These are phyloP conservation scores for Triplophysa dalaica DNA, from an alignment of 2,113 vertebrate species.

Conservation along the genomic window DNA sequence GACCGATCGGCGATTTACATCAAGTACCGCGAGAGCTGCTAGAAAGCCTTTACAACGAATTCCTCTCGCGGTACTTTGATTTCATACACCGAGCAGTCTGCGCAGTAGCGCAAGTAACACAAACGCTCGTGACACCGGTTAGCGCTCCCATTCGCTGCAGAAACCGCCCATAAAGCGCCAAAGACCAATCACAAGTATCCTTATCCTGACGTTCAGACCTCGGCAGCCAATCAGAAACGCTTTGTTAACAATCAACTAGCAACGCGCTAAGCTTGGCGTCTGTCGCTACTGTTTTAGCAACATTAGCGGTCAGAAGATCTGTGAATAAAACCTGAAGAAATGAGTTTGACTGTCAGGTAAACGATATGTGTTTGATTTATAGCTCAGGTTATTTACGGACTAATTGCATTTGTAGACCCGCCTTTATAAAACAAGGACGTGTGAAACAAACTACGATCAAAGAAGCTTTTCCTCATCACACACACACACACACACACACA, in stretches of 20 bases:
- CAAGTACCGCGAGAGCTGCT: too few relatives aligned
- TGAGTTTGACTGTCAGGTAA: slow-evolving; percentile 72
- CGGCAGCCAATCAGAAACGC: slow-evolving; percentile 3
- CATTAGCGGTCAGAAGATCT: neutral
- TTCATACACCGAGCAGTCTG: too few relatives aligned
- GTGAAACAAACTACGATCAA: too few relatives aligned
- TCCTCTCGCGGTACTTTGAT: too few relatives aligned
- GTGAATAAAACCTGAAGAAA: slow-evolving; percentile 22
- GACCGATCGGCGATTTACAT: too few relatives aligned
- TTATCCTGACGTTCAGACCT: neutral
- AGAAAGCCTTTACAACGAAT: too few relatives aligned
- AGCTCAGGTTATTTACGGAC: neutral
- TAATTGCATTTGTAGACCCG: neutral
- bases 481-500: too few relatives aligned
- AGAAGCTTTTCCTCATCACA: too few relatives aligned
- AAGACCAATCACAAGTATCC: slow-evolving; percentile 36
- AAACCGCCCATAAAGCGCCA: neutral
- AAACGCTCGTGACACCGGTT: too few relatives aligned
- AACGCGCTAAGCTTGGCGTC: neutral
- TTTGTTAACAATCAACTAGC: neutral
- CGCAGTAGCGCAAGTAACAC: too few relatives aligned
- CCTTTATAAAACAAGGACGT: neutral
- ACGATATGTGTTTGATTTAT: neutral
- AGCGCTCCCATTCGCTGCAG: neutral
- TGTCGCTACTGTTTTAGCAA: neutral